Base-by-base conservation (phyloP, 2,797 vertebrate species). In the Channa striata region DNA sequence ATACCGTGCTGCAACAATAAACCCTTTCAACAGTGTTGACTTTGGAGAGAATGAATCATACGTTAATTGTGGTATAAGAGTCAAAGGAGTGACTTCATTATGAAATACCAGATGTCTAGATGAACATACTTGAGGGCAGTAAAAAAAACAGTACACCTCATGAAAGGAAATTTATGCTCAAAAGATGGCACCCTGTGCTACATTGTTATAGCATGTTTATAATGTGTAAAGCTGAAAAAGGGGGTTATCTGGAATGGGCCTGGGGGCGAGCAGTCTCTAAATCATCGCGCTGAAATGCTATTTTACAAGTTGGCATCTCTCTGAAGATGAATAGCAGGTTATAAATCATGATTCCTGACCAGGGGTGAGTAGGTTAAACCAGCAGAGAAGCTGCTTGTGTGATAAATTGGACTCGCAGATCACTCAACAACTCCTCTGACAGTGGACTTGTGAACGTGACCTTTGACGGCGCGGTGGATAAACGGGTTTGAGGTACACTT, bases 91-190 rank as follows among this genome's bases (percentile, higher is more conserved):
- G 67, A 76, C 59, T 68, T 87, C 5, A 34, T 74, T 48, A 74
- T 77, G 16, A 71, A 74, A 59, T 19, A 23, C 66, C 79, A 85
- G 73, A 87, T 84, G 73, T 83, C 74, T 47, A 52, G 34, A 56
- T n/a, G n/a, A n/a, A n/a, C n/a, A n/a, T n/a, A n/a, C n/a, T n/a
- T n/a, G n/a, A n/a, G n/a, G n/a, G n/a, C n/a, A n/a, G n/a, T n/a
- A n/a, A n/a, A n/a, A n/a, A n/a, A n/a, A n/a, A n/a, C n/a, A n/a
- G n/a, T n/a, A n/a, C n/a, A n/a, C n/a, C n/a, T n/a, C n/a, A n/a
- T n/a, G n/a, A n/a, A n/a, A n/a, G 60, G 23, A 23, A 5, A 61
- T 68, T 19, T 50, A 57, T 40, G 52, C 8, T 42, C 33, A 48
- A 54, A 76, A 20, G 46, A 74, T 71, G 58, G 61, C 68, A 71